These are phyloP conservation scores for Heliconius cydno DNA, from an alignment of 2,888 invertebrate species.

Conservation along the genomic window DNA sequence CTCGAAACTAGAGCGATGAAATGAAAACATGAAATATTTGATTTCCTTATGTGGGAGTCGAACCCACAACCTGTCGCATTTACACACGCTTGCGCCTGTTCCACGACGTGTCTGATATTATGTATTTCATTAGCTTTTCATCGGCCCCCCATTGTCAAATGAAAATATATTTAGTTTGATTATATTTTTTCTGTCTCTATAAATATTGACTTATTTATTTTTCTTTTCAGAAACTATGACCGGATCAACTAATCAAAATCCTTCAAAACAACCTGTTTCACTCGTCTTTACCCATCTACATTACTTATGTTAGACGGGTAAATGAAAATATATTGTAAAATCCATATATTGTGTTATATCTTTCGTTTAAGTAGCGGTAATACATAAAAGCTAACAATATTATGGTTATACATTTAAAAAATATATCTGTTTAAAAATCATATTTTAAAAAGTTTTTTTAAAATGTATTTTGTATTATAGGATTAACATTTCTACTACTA, in stretches of 20 bases:
- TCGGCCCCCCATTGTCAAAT: too few species aligned
- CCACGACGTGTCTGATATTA: too few species aligned
- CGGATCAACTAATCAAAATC: neutral
- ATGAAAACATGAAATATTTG: too few species aligned
- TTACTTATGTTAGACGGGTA: neutral
- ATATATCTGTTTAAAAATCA: too few species aligned
- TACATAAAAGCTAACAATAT: neutral
- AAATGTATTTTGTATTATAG: too few species aligned
- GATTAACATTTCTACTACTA: too few species aligned
- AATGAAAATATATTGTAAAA: neutral
- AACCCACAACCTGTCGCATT: too few species aligned
- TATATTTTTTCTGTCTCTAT: neutral
- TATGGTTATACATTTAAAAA: neutral
- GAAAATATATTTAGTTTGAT: neutral
- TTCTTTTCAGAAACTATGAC: conserved; percentile 2
- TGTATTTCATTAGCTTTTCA: too few species aligned
- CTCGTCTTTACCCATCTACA: conserved; percentile 1
- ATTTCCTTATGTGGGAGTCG: too few species aligned
- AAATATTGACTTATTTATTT: neutral
- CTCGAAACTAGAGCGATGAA: too few species aligned
- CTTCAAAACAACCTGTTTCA: neutral
- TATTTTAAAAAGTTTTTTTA: too few species aligned
- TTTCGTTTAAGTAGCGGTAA: neutral
- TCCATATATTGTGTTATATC: neutral
- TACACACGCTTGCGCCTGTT: too few species aligned